Conservation (phyloP, 2,797 vertebrate species). For the Rhynchotus rufescens region DNA sequence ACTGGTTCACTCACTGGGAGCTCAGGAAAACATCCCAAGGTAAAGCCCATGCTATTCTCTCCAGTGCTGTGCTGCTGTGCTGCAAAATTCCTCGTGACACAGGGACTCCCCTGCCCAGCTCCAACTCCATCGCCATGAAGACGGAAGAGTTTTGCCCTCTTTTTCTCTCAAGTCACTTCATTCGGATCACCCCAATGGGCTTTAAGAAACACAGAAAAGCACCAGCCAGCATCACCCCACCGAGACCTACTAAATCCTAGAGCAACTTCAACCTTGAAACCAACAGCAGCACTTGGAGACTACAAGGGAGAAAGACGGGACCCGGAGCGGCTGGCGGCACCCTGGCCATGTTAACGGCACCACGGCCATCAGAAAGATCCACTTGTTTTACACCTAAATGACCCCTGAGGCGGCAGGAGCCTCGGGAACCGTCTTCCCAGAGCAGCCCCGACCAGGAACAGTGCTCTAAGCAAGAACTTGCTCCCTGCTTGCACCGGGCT, state of each 20-base stretch:
- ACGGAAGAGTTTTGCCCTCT: background rate
- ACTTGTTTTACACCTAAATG: background rate
- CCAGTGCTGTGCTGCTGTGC: background rate
- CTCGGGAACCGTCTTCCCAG: background rate
- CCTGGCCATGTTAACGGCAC: background rate
- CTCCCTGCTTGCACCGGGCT: background rate
- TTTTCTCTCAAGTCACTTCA: background rate
- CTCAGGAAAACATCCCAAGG: constrained; percentile 1
- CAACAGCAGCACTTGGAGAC: background rate
- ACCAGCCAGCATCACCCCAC: background rate
- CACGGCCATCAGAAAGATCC: background rate
- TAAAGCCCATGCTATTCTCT: background rate
- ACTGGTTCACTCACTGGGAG: background rate
- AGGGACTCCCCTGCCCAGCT: background rate
- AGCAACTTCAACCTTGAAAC: background rate
- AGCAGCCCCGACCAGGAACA: background rate
- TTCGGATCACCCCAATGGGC: background rate
- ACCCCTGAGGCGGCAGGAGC: background rate
- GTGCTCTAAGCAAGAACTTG: background rate
- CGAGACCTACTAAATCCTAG: background rate
- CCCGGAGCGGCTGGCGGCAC: background rate
- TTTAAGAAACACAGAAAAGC: background rate
- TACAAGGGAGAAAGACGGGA: background rate
- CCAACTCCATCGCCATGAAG: fast-evolving
- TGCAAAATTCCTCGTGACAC: background rate